A percentile compares a stretch with the other conserved stretches of the same genome.
phyloP scores from a whole-genome alignment of 2,113 vertebrate species.

The Hemiprocne comata region DNA sequence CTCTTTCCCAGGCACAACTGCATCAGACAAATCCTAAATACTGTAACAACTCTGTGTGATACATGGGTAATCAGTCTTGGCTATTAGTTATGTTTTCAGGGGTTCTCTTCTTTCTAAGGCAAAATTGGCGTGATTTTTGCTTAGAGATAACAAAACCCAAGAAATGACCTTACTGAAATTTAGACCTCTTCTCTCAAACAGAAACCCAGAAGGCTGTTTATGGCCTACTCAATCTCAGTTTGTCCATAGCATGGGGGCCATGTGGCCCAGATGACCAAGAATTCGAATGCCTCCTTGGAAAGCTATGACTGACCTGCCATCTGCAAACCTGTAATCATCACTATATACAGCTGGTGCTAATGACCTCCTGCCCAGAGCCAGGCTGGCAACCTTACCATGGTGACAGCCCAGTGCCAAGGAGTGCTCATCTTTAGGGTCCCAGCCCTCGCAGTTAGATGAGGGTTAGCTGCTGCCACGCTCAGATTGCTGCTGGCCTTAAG shows the following conservation, averaged over 20 bases:
- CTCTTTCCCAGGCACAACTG: neutral
- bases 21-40: neutral
- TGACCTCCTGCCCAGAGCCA: neutral
- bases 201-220: neutral
- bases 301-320: accelerated
- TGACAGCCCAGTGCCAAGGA: accelerated
- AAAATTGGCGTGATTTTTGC: neutral
- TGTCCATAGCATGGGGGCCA: neutral
- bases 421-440: neutral
- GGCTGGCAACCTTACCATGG: neutral
- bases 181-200: neutral
- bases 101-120: neutral
- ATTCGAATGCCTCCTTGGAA: accelerated
- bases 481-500: neutral
- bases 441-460: neutral
- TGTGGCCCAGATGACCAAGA: neutral
- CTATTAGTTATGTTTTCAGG: neutral
- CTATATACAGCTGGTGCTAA: neutral
- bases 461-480: neutral
- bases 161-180: neutral
- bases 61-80: neutral
- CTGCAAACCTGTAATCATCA: neutral
- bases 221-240: neutral
- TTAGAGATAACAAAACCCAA: neutral
- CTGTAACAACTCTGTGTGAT: neutral